Percentiles rank a stretch among this genome's conserved stretches.
Conservation (phyloP, 2,888 invertebrate species). For the Diploptera punctata region DNA sequence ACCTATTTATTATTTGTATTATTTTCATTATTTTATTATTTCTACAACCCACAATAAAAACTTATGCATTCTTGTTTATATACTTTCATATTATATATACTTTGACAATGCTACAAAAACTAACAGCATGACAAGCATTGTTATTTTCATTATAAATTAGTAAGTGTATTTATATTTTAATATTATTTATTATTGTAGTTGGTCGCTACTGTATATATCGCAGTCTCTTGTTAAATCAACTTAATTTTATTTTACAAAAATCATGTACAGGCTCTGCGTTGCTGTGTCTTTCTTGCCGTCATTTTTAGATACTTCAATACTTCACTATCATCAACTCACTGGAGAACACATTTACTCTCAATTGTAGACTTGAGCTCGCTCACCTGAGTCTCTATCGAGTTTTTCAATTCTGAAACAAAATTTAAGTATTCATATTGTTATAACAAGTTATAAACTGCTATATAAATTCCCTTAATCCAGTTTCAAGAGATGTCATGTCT, state of each 20-base stretch:
- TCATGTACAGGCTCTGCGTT: slow-evolving; percentile 28
- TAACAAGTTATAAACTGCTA: too few relatives aligned
- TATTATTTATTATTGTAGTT: slow-evolving; percentile 43
- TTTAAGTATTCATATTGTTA: too few relatives aligned
- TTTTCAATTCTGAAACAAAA: slow-evolving; percentile 89
- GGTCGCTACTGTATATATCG: slow-evolving; percentile 42
- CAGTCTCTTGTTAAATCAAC: slow-evolving; percentile 43
- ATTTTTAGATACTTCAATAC: slow-evolving; percentile 28
- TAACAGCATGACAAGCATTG: slow-evolving; percentile 42
- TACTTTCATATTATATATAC: slow-evolving; percentile 23
- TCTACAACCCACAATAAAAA: slow-evolving; percentile 21
- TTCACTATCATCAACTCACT: slow-evolving; percentile 66
- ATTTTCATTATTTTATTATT: too few relatives aligned
- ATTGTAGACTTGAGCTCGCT: slow-evolving; percentile 95
- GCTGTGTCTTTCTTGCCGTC: slow-evolving; percentile 24
- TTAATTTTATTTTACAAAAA: slow-evolving; percentile 35
- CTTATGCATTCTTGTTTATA: slow-evolving; percentile 11
- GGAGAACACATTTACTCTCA: slow-evolving; percentile 95
- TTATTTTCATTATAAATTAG: slow-evolving; percentile 32
- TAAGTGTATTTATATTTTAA: slow-evolving; percentile 35
- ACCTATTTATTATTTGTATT: too few relatives aligned
- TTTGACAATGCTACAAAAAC: slow-evolving; percentile 35
- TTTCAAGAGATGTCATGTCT: too few relatives aligned
- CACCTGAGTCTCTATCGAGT: slow-evolving; percentile 96
- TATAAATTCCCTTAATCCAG: too few relatives aligned